Base-by-base conservation (phyloP, 2,113 vertebrate genomes). In the Tetraodon nigroviridis region DNA sequence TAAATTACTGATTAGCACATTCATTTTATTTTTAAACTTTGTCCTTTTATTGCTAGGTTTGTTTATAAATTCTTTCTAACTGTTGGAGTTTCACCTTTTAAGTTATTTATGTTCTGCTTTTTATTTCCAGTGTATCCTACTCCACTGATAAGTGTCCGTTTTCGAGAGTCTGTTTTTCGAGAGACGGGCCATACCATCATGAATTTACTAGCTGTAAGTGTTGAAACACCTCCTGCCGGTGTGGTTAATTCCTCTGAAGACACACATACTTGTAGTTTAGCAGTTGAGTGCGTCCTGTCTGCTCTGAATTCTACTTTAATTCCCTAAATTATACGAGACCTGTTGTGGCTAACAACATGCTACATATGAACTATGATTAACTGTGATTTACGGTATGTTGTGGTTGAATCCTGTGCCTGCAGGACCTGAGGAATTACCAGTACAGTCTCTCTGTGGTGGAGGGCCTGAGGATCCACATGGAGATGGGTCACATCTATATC, bases 371-470 rank as follows among this genome's bases (percentile, higher is more conserved):
- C 10, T 37, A 12, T 3, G 10, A 37, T 37, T 37, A 37, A 37
- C 32, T 37, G 32, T 37, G 32, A 37, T 37, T 37, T 37, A 8
- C 32, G 5, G 24, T 27, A 27, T 6, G 16, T 5, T 44, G 42
- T 13, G 42, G 17, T 44, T 44, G 16, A 44, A 44, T 56, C 18
- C 29, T 19, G 16, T 19, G 24, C 46, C 7, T 49, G 5, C 49
- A 98, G 97, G 97, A 98, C 67, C 89, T 99, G 68, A 91, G 92
- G 81, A 98, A 96, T 89, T 96, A 95, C 71, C 92, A 95, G 78
- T 96, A 98, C 84, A 94, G 92, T 21, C 89, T 98, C 80, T 86
- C 92, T 20, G 89, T 90, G 18, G 90, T 98, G 75, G 92, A 94
- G 50, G 91, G 92, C 15, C 78, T 98, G 18, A 84, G 92, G 82